A percentile compares a stretch with the other conserved stretches of the same genome.
Evolutionary conservation across 1,140 invertebrate genomes (phyloP).

Genomic region (Zaprionus vittiger): DNA sequence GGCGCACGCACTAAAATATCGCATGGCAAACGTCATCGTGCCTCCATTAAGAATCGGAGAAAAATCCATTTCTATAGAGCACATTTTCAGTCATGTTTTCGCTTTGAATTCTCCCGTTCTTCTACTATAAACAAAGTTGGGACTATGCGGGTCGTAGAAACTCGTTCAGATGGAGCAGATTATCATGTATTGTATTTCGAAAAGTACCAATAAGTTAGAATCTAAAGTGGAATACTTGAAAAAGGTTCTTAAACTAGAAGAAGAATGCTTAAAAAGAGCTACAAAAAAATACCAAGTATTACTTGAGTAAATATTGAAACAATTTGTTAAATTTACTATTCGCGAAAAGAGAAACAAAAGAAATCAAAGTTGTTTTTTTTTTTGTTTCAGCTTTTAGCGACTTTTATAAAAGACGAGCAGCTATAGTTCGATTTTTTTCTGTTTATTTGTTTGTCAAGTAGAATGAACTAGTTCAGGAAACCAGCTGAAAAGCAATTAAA

Average conservation of each 20-base stretch:
- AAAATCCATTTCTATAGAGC: constrained; percentile 1
- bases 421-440: background rate
- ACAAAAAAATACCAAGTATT: background rate
- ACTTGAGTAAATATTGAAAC: background rate
- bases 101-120: background rate
- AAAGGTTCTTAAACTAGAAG: background rate
- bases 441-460: constrained; percentile 33
- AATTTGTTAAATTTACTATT: constrained; percentile 18
- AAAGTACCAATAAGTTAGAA: background rate
- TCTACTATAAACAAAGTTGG: constrained; percentile 4
- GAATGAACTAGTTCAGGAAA: constrained; percentile 51
- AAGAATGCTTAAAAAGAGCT: background rate
- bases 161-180: background rate
- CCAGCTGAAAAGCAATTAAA: constrained; percentile 33
- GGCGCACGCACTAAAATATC: constrained; percentile 31
- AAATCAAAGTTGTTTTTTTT: background rate
- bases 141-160: background rate
- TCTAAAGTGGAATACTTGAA: background rate
- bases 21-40: constrained; percentile 12
- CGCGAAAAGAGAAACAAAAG: background rate
- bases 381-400: background rate
- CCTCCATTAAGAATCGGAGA: background rate
- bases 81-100: background rate
- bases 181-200: background rate
- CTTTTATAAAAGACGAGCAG: constrained; percentile 17